Base-by-base conservation (phyloP, 2,797 vertebrate species). In the Yasuhikotakia modesta region DNA sequence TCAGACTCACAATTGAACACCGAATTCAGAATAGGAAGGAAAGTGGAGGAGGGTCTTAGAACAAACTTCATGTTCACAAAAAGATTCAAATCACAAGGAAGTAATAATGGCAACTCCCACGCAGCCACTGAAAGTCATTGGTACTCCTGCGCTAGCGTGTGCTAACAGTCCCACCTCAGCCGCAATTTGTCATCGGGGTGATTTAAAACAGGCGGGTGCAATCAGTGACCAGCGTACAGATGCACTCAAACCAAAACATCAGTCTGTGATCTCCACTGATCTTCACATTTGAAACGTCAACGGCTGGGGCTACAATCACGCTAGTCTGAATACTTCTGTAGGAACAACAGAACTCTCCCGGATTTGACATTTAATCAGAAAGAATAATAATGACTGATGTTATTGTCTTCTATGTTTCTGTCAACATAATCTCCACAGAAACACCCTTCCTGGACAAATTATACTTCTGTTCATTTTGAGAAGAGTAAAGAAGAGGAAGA, bases 21-120 rank as follows among this genome's bases (percentile, higher is more conserved):
- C 74, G 57, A 82, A 81, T 81, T 73, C 75, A 77, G 61, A 79
- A 75, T 82, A 84, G 84, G 84, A 86, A 86, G 84, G 84, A 84
- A 86, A 86, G 78, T 82, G 80, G 81, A 82, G 76, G 74, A 68
- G 76, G 79, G 76, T 84, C 76, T 81, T 81, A 84, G 84, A 86
- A 84, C 73, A 81, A 82, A 84, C 81, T 74, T 75, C 81, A 78
- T 82, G 85, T 61, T 84, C 66, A 79, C 79, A 86, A 86, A 76
- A 78, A 86, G 85, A 86, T 85, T 77, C 46, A 77, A 69, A 85
- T 83, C 80, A 65, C 58, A 80, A 79, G 83, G 83, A 85, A 85
- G 82, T 83, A 85, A 85, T 85, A 86, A 83, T 79, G 80, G 83
- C 64, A 79, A 83, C 83, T 82, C 85, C 85, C 83, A 79, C 53